Evolutionary conservation across 1,140 invertebrate genomes (phyloP).

Genomic region (Mizuhopecten yessoensis): DNA sequence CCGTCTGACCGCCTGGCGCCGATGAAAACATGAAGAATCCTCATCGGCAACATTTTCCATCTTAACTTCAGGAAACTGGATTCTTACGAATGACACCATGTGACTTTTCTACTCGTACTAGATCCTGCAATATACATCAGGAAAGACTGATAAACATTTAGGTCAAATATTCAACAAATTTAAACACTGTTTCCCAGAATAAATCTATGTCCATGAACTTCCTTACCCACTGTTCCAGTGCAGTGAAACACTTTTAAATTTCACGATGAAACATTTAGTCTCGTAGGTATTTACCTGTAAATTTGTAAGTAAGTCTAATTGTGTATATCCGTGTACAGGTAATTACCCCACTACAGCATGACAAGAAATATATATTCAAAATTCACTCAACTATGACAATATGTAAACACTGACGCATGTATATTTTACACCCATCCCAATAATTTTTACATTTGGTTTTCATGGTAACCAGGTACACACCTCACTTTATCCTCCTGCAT

Average conservation of each 20-base stretch:
- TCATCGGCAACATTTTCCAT: background rate
- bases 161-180: background rate
- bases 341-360: slow-evolving; percentile 6
- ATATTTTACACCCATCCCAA: slow-evolving; percentile 26
- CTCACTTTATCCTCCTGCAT: background rate
- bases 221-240: background rate
- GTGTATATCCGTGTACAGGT: slow-evolving; percentile 32
- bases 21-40: background rate
- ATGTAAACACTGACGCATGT: slow-evolving; percentile 12
- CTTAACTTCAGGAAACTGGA: slow-evolving; percentile 8
- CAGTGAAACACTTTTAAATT: background rate
- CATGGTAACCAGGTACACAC: background rate
- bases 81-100: slow-evolving; percentile 11
- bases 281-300: slow-evolving; percentile 6
- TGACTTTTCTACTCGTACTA: background rate
- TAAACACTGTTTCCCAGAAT: background rate
- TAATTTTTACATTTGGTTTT: background rate
- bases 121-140: background rate
- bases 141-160: background rate
- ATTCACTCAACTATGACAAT: slow-evolving; percentile 24
- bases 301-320: background rate
- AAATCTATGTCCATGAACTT: background rate
- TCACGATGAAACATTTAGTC: background rate
- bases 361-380: background rate
- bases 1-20: background rate